Conservation (phyloP, 64 coral and sea anemone species). For the Cladopsammia gracilis region DNA sequence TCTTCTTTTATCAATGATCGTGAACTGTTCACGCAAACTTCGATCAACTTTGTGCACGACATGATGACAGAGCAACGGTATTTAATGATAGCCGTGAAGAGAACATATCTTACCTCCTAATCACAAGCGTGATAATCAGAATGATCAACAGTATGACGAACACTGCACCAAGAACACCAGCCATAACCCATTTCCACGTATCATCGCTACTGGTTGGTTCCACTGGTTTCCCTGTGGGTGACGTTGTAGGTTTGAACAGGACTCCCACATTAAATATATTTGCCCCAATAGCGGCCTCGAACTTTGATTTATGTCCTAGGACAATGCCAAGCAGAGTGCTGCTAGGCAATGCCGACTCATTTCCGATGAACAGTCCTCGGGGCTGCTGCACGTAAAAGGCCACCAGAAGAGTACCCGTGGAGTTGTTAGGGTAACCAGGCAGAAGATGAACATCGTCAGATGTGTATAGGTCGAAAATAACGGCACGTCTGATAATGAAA, state of each 20-base stretch:
- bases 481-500: background rate
- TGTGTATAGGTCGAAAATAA: constrained; percentile 11
- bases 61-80: too few relatives aligned
- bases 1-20: too few relatives aligned
- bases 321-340: background rate
- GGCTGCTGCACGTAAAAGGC: constrained; percentile 37
- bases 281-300: constrained; percentile 12
- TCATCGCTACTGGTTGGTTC: background rate
- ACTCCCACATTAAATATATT: background rate
- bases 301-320: background rate
- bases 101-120: background rate
- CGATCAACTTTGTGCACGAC: too few relatives aligned
- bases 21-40: too few relatives aligned
- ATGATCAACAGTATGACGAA: background rate
- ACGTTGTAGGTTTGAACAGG: background rate
- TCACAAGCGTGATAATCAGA: background rate
- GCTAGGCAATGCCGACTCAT: background rate
- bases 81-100: too few relatives aligned
- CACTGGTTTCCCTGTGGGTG: background rate
- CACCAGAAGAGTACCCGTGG: background rate
- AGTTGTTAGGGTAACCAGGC: constrained; percentile 61
- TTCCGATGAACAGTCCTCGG: background rate
- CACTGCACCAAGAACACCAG: background rate
- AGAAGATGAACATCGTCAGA: constrained; percentile 18
- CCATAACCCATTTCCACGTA: background rate